Base-by-base conservation (phyloP, 2,113 vertebrate genomes). In the Clarias macrocephalus region DNA sequence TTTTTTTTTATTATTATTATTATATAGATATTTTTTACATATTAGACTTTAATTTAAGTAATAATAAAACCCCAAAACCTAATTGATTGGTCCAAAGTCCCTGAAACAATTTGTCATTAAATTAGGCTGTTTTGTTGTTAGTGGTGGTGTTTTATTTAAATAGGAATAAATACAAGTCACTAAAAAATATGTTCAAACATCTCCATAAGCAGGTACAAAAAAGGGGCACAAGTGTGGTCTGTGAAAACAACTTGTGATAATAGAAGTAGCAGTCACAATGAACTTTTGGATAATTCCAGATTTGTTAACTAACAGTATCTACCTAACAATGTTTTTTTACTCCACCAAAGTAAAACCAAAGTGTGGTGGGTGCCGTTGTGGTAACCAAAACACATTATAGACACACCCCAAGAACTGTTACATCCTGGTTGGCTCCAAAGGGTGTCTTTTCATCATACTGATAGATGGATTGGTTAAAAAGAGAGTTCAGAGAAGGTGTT, bases 381-480 rank as follows among this genome's bases (percentile, higher is more conserved):
- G n/a, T n/a, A n/a, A n/a, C n/a, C n/a, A n/a, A 48, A 75, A 25
- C 21, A 18, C 19, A 73, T 73, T 11, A 73, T 42, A 42, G 70
- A 11, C 12, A 9, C 62, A 65, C 23, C 13, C 30, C 25, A 62
- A 21, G 57, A 33, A 23, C 16, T 28, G 28, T 83, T 56, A 73
- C 70, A 56, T 80, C 33, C 3, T 62, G 77, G 59, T 79, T 48
- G 60, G 82, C 86, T 77, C 75, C 83, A 85, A 33, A 54, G 56
- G n/a, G 42, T 57, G 60, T 88, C 62, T 87, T 30, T 79, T 82
- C 23, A 3, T 48, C 48, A 33, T 63, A 81, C 30, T 59, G 77
- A 87, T 73, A 60, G 82, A 84, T 85, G 33, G 82, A 85, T 80
- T 59, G 79, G 76, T 60, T 85, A n/a, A 70, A 80, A 79, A 76